These are phyloP conservation scores for Idaea aversata DNA, from an alignment of 2,888 invertebrate species.

Conservation along the genomic window DNA sequence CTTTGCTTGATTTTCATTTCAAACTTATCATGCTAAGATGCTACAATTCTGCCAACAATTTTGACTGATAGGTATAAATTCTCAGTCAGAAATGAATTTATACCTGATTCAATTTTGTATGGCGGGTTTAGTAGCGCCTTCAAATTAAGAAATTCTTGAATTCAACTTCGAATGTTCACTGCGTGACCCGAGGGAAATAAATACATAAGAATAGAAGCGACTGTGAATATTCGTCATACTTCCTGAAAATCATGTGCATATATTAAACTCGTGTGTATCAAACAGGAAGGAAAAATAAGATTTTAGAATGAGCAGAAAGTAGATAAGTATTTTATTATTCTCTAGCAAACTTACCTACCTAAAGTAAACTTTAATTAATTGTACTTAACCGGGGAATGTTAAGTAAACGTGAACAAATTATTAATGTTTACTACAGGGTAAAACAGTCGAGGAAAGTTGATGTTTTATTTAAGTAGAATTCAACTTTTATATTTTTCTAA, in stretches of 20 bases:
- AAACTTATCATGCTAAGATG: not conserved
- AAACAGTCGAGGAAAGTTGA: conserved; percentile 17
- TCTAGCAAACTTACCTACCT: not conserved
- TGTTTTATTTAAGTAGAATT: conserved; percentile 21
- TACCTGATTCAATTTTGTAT: not conserved
- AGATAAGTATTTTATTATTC: not conserved
- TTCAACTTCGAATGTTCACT: not conserved
- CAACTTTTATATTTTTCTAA: conserved; percentile 23
- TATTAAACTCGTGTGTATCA: too few relatives aligned
- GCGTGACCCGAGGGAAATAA: not conserved
- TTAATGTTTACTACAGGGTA: conserved; percentile 17
- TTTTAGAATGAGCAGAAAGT: too few relatives aligned
- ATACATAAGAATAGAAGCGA: not conserved
- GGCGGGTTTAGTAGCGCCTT: not conserved
- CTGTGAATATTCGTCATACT: too few relatives aligned
- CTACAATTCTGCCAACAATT: not conserved
- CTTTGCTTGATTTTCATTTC: too few relatives aligned
- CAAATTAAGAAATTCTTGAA: not conserved
- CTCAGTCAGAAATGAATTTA: not conserved
- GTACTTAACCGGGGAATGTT: conserved; percentile 11
- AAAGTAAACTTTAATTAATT: conserved; percentile 20
- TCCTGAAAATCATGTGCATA: too few relatives aligned
- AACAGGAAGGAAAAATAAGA: too few relatives aligned
- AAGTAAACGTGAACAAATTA: conserved; percentile 18
- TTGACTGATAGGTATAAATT: not conserved